Evolutionary conservation across 1,140 invertebrate species (phyloP).

Genomic region (Drosophila ambigua): DNA sequence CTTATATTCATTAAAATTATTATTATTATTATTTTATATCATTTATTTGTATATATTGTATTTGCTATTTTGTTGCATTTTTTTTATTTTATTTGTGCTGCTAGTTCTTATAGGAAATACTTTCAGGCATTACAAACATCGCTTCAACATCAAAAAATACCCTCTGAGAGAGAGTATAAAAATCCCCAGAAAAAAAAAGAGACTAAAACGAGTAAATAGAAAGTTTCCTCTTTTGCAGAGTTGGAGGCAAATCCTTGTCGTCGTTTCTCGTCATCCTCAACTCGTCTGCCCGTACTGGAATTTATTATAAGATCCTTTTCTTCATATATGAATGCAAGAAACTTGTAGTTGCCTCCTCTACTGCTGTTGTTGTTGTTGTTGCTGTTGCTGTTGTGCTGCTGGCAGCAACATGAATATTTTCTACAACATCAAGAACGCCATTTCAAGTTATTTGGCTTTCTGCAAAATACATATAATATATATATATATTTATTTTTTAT

Average conservation of each 20-base stretch:
- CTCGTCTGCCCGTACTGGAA: constrained; percentile 74
- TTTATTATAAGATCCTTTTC: constrained; percentile 81
- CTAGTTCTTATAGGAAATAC: too few relatives aligned
- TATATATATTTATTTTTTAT: constrained; percentile 53
- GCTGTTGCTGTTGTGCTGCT: constrained; percentile 11
- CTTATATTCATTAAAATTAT: too few relatives aligned
- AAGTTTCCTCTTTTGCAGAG: constrained; percentile 27
- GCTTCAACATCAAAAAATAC: too few relatives aligned
- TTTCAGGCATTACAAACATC: too few relatives aligned
- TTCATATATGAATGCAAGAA: constrained; percentile 75
- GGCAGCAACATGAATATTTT: constrained; percentile 67
- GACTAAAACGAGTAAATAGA: constrained; percentile 4
- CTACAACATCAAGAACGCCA: constrained; percentile 76
- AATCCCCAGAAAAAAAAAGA: neutral
- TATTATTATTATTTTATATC: too few relatives aligned
- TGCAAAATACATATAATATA: constrained; percentile 17
- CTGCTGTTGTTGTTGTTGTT: neutral
- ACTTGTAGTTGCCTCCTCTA: constrained; percentile 51
- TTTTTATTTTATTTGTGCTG: too few relatives aligned
- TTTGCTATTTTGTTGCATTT: too few relatives aligned
- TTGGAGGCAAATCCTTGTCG: constrained; percentile 34
- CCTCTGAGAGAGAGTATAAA: too few relatives aligned
- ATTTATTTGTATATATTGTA: too few relatives aligned
- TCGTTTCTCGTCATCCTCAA: constrained; percentile 59
- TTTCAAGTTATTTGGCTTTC: constrained; percentile 72